Percentiles rank a stretch among this genome's conserved stretches.
These are phyloP conservation scores for Dexiosoma caninum DNA, from an alignment of 2,888 invertebrate genomes.

Conservation along the genomic window DNA sequence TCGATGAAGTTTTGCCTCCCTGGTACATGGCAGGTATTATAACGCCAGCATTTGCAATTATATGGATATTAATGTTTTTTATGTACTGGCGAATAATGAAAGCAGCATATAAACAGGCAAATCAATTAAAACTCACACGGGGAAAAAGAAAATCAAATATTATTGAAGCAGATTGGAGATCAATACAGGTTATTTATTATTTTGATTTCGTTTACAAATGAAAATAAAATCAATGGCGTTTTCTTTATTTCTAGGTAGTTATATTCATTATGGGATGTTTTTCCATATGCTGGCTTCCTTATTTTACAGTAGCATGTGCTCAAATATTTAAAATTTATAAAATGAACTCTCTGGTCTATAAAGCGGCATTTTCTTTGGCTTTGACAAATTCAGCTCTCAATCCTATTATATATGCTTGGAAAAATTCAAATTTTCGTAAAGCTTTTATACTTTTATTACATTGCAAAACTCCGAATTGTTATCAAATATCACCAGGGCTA, in stretches of 20 bases:
- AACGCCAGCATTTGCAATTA: slow-evolving; percentile 84
- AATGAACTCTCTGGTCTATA: slow-evolving; percentile 81
- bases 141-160: slow-evolving; percentile 70
- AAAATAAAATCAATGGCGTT: not conserved
- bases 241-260: slow-evolving; percentile 82
- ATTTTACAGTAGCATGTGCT: slow-evolving; percentile 83
- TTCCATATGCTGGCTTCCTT: slow-evolving; percentile 89
- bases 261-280: slow-evolving; percentile 88
- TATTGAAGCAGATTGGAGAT: slow-evolving; percentile 83
- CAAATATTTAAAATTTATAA: slow-evolving; percentile 80
- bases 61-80: slow-evolving; percentile 86
- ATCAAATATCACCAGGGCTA: slow-evolving; percentile 31
- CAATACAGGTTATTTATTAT: slow-evolving; percentile 82
- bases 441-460: slow-evolving; percentile 84
- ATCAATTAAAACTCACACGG: slow-evolving; percentile 81
- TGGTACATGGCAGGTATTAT: slow-evolving; percentile 79
- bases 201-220: not conserved
- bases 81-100: slow-evolving; percentile 88
- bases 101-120: slow-evolving; percentile 86
- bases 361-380: slow-evolving; percentile 84
- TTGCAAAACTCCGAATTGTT: slow-evolving; percentile 81
- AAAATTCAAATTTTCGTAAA: slow-evolving; percentile 86
- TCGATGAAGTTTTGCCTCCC: slow-evolving; percentile 81
- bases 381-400: slow-evolving; percentile 89
- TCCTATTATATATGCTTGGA: slow-evolving; percentile 91